Base-by-base conservation (phyloP, 37 sponge, comb jelly and placozoan species). In the Petrosia ficiformis region DNA sequence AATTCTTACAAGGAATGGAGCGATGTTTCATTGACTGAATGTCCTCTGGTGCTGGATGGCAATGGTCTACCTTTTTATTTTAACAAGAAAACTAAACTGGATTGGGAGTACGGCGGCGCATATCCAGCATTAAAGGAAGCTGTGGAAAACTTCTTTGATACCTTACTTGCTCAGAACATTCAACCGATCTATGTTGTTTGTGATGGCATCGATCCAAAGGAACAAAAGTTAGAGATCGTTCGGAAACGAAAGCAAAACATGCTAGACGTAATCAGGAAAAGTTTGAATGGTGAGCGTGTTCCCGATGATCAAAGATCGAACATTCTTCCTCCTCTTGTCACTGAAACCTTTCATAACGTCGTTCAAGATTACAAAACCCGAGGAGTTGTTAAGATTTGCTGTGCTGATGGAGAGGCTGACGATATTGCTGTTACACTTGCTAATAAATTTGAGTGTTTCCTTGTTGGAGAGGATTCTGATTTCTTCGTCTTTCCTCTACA, bases 391-490 rank as follows among this genome's bases (percentile, higher is more conserved):
- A 36, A 39, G 54, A 11, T 57, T 19, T 31, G 34, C 21, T 48
- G 34, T 22, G 85, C 79, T 3, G 59, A 75, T 39, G 85, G 79
- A 34, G 85, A 77, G 22, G 78, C 79, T 54, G 22, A 29, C 11
- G 24, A 76, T 30, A 59, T 73, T 31, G 78, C 78, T n/a, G 60
- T 48, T 48, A 19, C 16, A 31, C 40, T 77, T 29, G 85, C 78
- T 1, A 58, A 70, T 35, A 21, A 29, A 38, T 40, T 57, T 2
- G 57, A 73, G 21, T 84, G 72, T 40, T 71, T 65, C 21, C 59
- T 84, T 4, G 26, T 80, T 2, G 52, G 59, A 5, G n/a, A 73
- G 4, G 78, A 84, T 65, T 74, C 77, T 21, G 85, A 84, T 80
- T 84, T 42, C 61, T 84, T 38, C 85, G 59, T 84, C 25, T 67